Percentiles rank a stretch among this genome's conserved stretches.
These are phyloP conservation scores for Delphinus delphis DNA, from an alignment of 2,113 vertebrate species.

Conservation along the genomic window DNA sequence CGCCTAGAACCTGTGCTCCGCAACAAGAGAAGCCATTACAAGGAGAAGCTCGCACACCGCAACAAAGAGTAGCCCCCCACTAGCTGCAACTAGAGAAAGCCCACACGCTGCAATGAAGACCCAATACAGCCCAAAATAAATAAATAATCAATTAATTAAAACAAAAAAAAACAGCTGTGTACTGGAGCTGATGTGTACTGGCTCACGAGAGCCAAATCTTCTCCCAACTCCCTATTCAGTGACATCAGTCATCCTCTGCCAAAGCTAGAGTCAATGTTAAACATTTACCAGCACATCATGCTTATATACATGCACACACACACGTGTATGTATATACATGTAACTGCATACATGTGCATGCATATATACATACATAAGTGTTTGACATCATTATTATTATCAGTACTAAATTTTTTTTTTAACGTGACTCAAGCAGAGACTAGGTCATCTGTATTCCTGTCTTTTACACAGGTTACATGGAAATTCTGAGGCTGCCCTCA, in stretches of 20 bases:
- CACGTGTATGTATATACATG: not conserved
- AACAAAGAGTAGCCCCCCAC: no score
- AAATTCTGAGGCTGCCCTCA: not conserved
- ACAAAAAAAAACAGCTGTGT: not conserved
- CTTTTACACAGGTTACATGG: not conserved
- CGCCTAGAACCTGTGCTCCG: no score
- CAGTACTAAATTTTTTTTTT: not conserved
- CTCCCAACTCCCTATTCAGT: not conserved
- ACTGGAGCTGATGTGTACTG: not conserved
- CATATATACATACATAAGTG: accelerated
- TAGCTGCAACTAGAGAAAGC: no score
- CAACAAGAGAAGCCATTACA: no score
- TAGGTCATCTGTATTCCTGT: not conserved
- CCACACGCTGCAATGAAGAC: no score
- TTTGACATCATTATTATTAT: not conserved
- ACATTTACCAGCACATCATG: not conserved
- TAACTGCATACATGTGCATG: accelerated
- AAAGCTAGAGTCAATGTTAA: not conserved
- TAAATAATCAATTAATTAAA: no score
- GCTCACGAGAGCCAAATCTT: not conserved
- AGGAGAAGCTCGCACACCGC: no score
- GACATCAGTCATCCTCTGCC: no score
- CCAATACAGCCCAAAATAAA: no score
- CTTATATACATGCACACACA: accelerated
- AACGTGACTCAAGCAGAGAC: not conserved